phyloP scores from a whole-genome alignment of 1,140 invertebrate species.

The Pogonomyrmex barbatus region DNA sequence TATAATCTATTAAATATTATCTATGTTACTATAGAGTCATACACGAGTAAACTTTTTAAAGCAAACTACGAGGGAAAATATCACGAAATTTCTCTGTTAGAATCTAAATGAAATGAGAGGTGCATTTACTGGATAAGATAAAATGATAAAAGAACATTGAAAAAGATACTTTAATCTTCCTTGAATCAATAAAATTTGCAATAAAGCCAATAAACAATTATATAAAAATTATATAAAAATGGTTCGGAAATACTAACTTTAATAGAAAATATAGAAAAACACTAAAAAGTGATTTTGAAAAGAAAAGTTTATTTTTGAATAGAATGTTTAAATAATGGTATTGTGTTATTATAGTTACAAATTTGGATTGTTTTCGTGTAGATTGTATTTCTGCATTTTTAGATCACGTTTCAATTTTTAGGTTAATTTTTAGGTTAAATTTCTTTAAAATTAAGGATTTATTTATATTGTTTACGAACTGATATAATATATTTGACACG shows the following conservation, averaged over 20 bases:
- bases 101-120: slow-evolving; percentile 30
- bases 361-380: slow-evolving; percentile 20
- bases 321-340: neutral
- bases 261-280: slow-evolving; percentile 24
- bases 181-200: slow-evolving; percentile 8
- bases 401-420: slow-evolving; percentile 21
- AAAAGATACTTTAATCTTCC: neutral
- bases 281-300: slow-evolving; percentile 35
- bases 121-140: slow-evolving; percentile 27
- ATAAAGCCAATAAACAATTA: neutral
- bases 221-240: slow-evolving; percentile 17
- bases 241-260: slow-evolving; percentile 21
- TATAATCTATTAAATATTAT: slow-evolving; percentile 23
- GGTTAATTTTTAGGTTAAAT: neutral
- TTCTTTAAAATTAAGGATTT: slow-evolving; percentile 4
- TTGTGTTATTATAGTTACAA: neutral
- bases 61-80: neutral
- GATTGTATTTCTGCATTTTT: slow-evolving; percentile 13
- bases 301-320: slow-evolving; percentile 25
- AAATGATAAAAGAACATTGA: slow-evolving; percentile 24
- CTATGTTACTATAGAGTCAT: neutral
- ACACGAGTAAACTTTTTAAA: slow-evolving; percentile 2
- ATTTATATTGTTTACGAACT: neutral
- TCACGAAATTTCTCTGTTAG: neutral
- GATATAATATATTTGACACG: neutral